phyloP scores from a whole-genome alignment of 2,113 vertebrate genomes.

The Ciconia stormi region DNA sequence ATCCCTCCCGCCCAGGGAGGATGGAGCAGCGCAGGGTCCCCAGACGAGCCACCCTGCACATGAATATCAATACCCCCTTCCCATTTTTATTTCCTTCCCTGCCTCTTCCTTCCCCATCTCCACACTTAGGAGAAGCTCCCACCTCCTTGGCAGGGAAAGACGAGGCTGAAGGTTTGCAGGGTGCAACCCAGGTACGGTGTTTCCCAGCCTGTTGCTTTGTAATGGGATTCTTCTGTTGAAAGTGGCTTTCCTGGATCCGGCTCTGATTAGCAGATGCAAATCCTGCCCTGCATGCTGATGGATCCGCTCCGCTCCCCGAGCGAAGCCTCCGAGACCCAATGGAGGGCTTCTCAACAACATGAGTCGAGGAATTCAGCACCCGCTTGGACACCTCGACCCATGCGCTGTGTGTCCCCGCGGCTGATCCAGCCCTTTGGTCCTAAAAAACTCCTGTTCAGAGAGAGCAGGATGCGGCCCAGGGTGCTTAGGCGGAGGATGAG shows the following conservation, averaged over 20 bases:
- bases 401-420: fast-evolving
- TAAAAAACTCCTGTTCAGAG: not conserved
- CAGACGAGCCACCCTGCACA: fast-evolving
- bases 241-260: constrained; percentile 39
- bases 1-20: no score
- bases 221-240: constrained; percentile 55
- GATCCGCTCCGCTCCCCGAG: not conserved
- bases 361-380: not conserved
- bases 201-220: constrained; percentile 61
- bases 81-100: not conserved
- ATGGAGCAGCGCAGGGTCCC: fast-evolving
- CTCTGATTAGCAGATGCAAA: constrained; percentile 54
- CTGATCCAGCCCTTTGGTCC: not conserved
- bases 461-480: not conserved
- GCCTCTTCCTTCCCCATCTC: not conserved
- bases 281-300: not conserved
- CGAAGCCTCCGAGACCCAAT: not conserved
- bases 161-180: not conserved
- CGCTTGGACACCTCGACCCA: fast-evolving
- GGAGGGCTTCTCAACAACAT: not conserved
- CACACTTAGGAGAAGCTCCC: not conserved
- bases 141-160: not conserved
- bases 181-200: constrained; percentile 24
- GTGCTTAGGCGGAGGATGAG: not conserved
- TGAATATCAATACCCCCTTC: not conserved